These are phyloP conservation scores for Simalia tracyae DNA, from an alignment of 2,797 vertebrate species.

Conservation along the genomic window DNA sequence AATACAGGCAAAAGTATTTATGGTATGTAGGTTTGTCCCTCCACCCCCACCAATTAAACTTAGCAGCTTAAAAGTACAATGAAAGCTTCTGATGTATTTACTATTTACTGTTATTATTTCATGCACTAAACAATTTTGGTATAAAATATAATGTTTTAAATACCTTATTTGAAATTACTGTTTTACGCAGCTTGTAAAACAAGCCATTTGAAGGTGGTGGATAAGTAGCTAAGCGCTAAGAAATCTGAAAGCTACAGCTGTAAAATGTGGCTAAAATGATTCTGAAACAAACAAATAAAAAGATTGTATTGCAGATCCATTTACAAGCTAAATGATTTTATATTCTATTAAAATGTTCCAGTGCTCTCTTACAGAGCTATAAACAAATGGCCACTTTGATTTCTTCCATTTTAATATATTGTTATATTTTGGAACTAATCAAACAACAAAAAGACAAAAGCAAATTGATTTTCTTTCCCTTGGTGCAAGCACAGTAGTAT, in stretches of 20 bases:
- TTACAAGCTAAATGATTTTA: conserved; percentile 59
- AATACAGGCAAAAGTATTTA: neutral
- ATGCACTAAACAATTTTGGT: neutral
- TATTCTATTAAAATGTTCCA: conserved; percentile 33
- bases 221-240: conserved; percentile 67
- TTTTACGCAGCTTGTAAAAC: conserved; percentile 48
- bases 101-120: neutral
- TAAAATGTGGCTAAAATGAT: conserved; percentile 69
- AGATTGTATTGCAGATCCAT: conserved; percentile 62
- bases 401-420: neutral
- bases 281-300: conserved; percentile 60
- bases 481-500: neutral
- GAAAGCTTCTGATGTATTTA: neutral
- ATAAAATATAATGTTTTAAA: conserved; percentile 17
- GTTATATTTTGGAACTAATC: neutral
- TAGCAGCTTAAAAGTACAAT: neutral
- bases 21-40: neutral
- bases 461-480: neutral
- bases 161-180: conserved; percentile 49
- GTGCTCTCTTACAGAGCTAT: conserved; percentile 7
- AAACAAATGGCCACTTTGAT: conserved; percentile 10
- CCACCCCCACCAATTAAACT: neutral
- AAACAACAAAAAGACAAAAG: neutral
- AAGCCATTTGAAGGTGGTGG: conserved; percentile 53
- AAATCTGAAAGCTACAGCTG: conserved; percentile 64